These are phyloP conservation scores for Drosophila athabasca DNA, from an alignment of 1,140 invertebrate species.

Conservation along the genomic window DNA sequence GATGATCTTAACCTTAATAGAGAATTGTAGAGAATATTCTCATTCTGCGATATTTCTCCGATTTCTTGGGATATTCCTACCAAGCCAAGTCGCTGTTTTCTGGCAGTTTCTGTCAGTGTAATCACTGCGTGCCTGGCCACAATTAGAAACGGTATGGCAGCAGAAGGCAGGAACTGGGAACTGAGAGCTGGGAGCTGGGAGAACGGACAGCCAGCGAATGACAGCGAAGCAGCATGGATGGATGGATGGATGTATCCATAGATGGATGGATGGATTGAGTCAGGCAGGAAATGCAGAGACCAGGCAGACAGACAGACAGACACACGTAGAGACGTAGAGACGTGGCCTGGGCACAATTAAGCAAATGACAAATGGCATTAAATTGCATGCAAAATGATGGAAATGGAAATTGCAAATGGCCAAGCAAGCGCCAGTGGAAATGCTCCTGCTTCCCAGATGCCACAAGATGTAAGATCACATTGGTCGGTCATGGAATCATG, in stretches of 20 bases:
- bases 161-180: not conserved
- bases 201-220: too few species aligned
- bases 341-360: conserved; percentile 68
- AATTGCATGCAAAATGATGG: conserved; percentile 76
- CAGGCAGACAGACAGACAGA: not conserved
- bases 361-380: conserved; percentile 80
- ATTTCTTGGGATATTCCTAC: too few species aligned
- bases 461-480: conserved; percentile 34
- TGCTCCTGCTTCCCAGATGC: conserved; percentile 20
- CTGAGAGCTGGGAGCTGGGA: not conserved
- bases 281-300: conserved; percentile 31
- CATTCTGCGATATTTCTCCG: too few species aligned
- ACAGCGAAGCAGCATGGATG: too few species aligned
- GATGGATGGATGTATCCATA: not conserved
- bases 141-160: conserved; percentile 57
- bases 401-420: conserved; percentile 52
- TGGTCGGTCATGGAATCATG: conserved; percentile 65
- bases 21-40: too few species aligned
- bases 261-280: not conserved
- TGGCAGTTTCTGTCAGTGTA: too few species aligned
- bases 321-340: not conserved
- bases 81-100: too few species aligned
- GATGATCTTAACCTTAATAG: too few species aligned
- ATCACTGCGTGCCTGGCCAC: conserved; percentile 37
- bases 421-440: conserved; percentile 26